phyloP scores from a whole-genome alignment of 2,113 vertebrate genomes.

The Anguilla japonica region DNA sequence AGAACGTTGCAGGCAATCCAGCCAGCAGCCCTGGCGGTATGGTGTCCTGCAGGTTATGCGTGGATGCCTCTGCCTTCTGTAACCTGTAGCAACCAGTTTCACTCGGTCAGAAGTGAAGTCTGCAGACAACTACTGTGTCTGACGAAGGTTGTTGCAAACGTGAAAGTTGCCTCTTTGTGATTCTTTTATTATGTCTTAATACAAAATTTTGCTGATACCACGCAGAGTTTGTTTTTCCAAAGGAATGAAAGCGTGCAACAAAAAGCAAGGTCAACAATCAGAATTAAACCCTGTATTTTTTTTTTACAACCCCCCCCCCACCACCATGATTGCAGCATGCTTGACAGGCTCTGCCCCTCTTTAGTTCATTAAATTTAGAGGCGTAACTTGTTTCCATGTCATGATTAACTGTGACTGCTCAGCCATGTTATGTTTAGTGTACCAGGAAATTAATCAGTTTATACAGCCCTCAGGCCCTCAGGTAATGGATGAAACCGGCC shows the following conservation, averaged over 20 bases:
- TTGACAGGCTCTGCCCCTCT: no score
- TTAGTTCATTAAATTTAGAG: not conserved
- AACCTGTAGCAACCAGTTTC: not conserved
- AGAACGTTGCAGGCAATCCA: not conserved
- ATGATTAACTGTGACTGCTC: not conserved
- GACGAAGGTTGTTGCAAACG: not conserved
- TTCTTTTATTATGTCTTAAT: not conserved
- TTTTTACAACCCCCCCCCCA: no score
- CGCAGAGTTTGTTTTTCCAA: not conserved
- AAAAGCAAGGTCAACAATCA: not conserved
- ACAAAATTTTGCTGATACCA: not conserved
- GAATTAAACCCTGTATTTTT: no score
- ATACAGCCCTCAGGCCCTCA: not conserved
- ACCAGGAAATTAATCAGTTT: no score
- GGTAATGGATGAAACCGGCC: not conserved
- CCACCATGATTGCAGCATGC: no score
- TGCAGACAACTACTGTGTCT: not conserved
- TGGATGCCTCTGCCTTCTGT: not conserved
- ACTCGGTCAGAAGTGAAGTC: not conserved
- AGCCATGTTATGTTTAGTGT: not conserved
- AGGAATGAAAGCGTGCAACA: not conserved
- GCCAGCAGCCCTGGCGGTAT: not conserved
- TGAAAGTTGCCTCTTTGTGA: not conserved
- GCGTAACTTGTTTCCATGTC: not conserved
- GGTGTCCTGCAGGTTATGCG: not conserved